Conservation (phyloP, 2,797 vertebrate species). For the Odontamblyopus lacepedii region DNA sequence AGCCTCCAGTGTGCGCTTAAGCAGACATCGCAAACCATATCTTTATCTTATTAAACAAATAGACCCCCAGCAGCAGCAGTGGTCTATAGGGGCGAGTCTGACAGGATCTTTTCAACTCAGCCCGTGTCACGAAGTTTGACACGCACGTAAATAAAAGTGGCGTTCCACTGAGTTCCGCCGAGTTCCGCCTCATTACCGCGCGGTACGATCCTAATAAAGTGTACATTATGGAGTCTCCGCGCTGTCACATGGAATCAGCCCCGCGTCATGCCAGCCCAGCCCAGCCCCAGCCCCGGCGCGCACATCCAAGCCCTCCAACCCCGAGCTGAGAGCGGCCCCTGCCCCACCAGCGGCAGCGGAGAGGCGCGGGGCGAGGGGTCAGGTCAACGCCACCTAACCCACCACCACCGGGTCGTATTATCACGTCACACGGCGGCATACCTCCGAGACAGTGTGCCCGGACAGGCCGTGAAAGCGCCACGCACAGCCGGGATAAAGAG, state of each 20-base stretch:
- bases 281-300: slow-evolving; percentile 41
- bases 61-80: slow-evolving; percentile 5
- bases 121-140: slow-evolving; percentile 63
- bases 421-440: slow-evolving; percentile 24
- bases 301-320: slow-evolving; percentile 79
- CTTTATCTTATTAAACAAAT: slow-evolving; percentile 59
- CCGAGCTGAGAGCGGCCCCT: slow-evolving; percentile 57
- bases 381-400: no score
- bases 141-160: slow-evolving; percentile 90
- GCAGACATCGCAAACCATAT: slow-evolving; percentile 23
- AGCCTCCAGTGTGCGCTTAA: no score
- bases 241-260: slow-evolving; percentile 90
- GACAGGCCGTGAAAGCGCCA: slow-evolving; percentile 42
- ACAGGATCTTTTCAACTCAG: slow-evolving; percentile 3
- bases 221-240: slow-evolving; percentile 89
- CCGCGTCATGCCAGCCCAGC: slow-evolving; percentile 24
- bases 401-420: no score
- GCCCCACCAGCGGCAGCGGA: not conserved
- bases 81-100: not conserved
- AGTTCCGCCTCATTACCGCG: slow-evolving; percentile 91
- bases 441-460: slow-evolving; percentile 42
- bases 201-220: slow-evolving; percentile 84
- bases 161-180: slow-evolving; percentile 72
- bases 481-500: slow-evolving; percentile 41
- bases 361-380: no score